Evolutionary conservation across 2,888 invertebrate genomes (phyloP), one percentile per base, ranked within the genome.

Genomic region (Hypomecis punctinalis): DNA sequence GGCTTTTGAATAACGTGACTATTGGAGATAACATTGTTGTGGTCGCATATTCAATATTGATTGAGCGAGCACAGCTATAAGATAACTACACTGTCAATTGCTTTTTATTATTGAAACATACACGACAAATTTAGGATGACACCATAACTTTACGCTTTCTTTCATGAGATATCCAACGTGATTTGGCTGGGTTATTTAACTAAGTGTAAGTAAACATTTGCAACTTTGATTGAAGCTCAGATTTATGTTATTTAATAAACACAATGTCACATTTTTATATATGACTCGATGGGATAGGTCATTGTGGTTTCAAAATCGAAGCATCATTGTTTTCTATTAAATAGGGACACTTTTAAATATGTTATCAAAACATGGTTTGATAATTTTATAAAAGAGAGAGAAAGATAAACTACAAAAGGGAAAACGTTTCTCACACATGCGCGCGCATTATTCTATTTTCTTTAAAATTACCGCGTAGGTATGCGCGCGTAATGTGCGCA

Each of bases 151-250:
- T 6, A 40, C 5, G n/a, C 6, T 40, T 56, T 35, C 8, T 6
- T 35, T 11, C 11, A 9, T 46, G 11, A 6, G 0, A 37, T 13
- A 39, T 43, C 8, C 55, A 45, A 39, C 36, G 6, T 46, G n/a
- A 62, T 56, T 51, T 56, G 33, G n/a, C 36, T 5, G 63, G 46
- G 13, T 63, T 52, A 42, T 63, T 5, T 36, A 42, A 0, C 5
- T n/a, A 36, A 9, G n/a, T 37, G 45, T 9, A 61, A 71, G 80
- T 78, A 81, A 84, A 83, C 83, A 85, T 85, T 86, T 82, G 81
- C 73, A 11, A 6, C 51, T 76, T 74, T 76, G 81, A 80, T 80
- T 78, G 71, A 69, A 13, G 69, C 68, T 62, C 62, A 57, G 67
- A 42, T 63, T 48, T 48, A 13, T 13, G 46, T 5, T 47, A 53